These are phyloP conservation scores for Pollachius pollachius DNA, from an alignment of 2,113 vertebrate genomes.

Conservation along the genomic window DNA sequence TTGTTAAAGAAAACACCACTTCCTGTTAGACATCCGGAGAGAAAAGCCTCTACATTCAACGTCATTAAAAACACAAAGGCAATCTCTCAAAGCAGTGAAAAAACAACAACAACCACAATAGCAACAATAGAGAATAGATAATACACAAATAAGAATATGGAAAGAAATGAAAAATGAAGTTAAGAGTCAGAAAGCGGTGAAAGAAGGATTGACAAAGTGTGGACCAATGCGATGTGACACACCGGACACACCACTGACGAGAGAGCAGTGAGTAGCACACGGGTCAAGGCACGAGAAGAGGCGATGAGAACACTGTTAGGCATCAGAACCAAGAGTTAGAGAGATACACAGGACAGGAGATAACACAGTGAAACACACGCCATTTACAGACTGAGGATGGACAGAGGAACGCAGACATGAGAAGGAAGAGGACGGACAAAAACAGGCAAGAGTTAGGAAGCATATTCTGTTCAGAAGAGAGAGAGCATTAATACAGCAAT, in stretches of 20 bases:
- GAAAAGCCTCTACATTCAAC: slow-evolving; percentile 58
- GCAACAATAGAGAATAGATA: slow-evolving; percentile 1
- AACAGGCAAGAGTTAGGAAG: slow-evolving; percentile 44
- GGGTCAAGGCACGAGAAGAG: slow-evolving; percentile 62
- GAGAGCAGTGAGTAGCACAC: slow-evolving; percentile 59
- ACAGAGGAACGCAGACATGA: slow-evolving; percentile 18
- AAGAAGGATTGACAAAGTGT: slow-evolving; percentile 23
- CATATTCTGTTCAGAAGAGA: slow-evolving; percentile 68
- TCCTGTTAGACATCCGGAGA: slow-evolving; percentile 46
- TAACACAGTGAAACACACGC: slow-evolving; percentile 31
- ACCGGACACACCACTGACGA: slow-evolving; percentile 36
- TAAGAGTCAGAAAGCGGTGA: slow-evolving; percentile 26
- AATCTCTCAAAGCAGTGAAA: slow-evolving; percentile 34
- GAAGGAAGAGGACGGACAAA: slow-evolving; percentile 52
- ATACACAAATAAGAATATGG: slow-evolving; percentile 21
- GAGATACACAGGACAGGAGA: slow-evolving; percentile 36
- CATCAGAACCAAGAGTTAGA: slow-evolving; percentile 39
- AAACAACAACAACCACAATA: slow-evolving; percentile 29
- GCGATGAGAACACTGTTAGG: slow-evolving; percentile 54
- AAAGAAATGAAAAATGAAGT: slow-evolving; percentile 34
- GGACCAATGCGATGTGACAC: slow-evolving; percentile 47
- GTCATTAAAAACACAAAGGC: slow-evolving; percentile 50
- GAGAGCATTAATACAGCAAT: slow-evolving; percentile 73
- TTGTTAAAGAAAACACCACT: slow-evolving; percentile 27
- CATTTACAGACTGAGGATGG: neutral